Evolutionary conservation across 2,888 invertebrate species (phyloP).

Genomic region (Acrobasis consociella): DNA sequence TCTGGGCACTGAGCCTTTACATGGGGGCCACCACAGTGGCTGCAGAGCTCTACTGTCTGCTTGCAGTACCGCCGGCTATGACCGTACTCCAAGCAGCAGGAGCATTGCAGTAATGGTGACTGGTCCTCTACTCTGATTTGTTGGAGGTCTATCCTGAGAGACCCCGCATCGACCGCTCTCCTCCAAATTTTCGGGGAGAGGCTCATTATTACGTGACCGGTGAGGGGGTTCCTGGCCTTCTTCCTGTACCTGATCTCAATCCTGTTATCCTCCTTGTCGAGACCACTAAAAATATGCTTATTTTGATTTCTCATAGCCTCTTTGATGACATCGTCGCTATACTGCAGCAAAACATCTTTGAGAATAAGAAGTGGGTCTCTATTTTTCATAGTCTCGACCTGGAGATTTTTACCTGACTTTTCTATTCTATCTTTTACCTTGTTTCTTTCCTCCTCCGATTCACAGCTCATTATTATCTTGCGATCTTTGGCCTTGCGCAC

Average conservation of each 20-base stretch:
- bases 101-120: too few species aligned
- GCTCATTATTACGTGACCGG: background rate
- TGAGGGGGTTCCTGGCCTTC: background rate
- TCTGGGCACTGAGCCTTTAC: too few species aligned
- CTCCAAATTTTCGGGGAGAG: background rate
- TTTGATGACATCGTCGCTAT: background rate
- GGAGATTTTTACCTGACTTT: too few species aligned
- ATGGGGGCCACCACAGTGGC: slow-evolving; percentile 25
- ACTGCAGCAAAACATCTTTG: too few species aligned
- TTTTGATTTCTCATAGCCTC: background rate
- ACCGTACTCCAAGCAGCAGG: slow-evolving; percentile 1
- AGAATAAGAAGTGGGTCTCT: too few species aligned
- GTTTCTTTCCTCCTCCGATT: too few species aligned
- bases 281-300: background rate
- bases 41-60: slow-evolving; percentile 18
- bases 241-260: background rate
- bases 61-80: too few species aligned
- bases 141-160: slow-evolving; percentile 5
- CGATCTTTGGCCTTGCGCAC: too few species aligned
- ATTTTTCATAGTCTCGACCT: too few species aligned
- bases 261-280: background rate
- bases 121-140: background rate
- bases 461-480: too few species aligned
- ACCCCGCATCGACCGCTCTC: background rate
- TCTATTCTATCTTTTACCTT: too few species aligned